Percentiles rank a stretch among this genome's conserved stretches.
Conservation (phyloP, 2,797 vertebrate species). For the Enteromius paludinosus region DNA sequence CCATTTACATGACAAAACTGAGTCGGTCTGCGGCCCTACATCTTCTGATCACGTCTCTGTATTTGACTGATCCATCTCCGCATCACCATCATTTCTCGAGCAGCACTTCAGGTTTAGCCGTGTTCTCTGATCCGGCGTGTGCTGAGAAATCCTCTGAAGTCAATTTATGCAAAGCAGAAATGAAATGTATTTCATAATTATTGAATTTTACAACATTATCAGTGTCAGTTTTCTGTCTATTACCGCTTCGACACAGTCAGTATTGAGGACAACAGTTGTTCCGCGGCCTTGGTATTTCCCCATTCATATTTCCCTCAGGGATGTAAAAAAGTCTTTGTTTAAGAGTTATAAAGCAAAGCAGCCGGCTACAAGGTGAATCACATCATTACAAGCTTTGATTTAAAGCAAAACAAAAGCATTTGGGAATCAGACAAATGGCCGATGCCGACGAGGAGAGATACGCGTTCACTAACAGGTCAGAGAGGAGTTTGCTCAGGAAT, state of each 20-base stretch:
- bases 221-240: background rate
- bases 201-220: background rate
- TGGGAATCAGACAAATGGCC: background rate
- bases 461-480: background rate
- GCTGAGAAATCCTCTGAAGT: background rate
- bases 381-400: background rate
- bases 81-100: background rate
- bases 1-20: constrained; percentile 14
- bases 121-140: background rate
- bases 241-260: background rate
- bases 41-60: background rate
- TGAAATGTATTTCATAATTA: background rate
- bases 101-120: background rate
- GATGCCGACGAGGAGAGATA: no score
- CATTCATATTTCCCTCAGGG: background rate
- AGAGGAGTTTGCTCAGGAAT: background rate
- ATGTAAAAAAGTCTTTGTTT: background rate
- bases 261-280: background rate
- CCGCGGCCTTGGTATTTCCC: background rate
- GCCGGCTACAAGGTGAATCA: background rate
- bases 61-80: background rate
- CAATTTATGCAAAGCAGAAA: background rate
- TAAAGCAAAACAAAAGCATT: background rate
- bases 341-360: background rate
- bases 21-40: constrained; percentile 14